Evolutionary conservation across 2,113 vertebrate genomes (phyloP).

Genomic region (Labeo catla): DNA sequence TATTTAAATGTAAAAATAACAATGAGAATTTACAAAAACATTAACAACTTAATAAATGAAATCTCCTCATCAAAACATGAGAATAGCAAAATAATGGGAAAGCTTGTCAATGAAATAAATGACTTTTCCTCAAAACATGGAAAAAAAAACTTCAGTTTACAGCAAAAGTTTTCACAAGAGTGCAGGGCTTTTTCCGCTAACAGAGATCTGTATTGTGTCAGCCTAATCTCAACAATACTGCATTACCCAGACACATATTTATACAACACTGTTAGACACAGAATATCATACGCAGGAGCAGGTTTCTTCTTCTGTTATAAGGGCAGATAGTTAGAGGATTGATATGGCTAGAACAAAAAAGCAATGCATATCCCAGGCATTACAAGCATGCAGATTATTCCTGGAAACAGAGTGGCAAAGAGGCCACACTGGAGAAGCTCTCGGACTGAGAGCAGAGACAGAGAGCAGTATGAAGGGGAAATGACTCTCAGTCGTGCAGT

Average conservation of each 20-base stretch:
- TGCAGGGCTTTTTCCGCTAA: slow-evolving; percentile 54
- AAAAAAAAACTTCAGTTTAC: not conserved
- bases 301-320: slow-evolving; percentile 43
- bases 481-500: not conserved
- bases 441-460: slow-evolving; percentile 29
- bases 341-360: slow-evolving; percentile 21
- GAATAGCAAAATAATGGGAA: not conserved
- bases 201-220: slow-evolving; percentile 66
- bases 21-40: not conserved
- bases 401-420: slow-evolving; percentile 28
- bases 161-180: slow-evolving; percentile 4
- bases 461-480: slow-evolving; percentile 22
- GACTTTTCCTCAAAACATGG: not conserved
- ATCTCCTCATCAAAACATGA: slow-evolving; percentile 5
- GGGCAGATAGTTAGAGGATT: slow-evolving; percentile 28
- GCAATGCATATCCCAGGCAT: slow-evolving; percentile 3
- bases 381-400: slow-evolving; percentile 50
- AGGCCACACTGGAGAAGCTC: slow-evolving; percentile 50
- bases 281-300: slow-evolving; percentile 52
- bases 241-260: slow-evolving; percentile 60
- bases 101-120: slow-evolving; percentile 1
- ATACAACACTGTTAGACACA: slow-evolving; percentile 50
- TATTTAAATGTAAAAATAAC: not conserved
- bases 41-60: not conserved
- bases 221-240: slow-evolving; percentile 60